These are phyloP conservation scores for Drosophila kurseongensis DNA, from an alignment of 1,140 invertebrate species.

Conservation along the genomic window DNA sequence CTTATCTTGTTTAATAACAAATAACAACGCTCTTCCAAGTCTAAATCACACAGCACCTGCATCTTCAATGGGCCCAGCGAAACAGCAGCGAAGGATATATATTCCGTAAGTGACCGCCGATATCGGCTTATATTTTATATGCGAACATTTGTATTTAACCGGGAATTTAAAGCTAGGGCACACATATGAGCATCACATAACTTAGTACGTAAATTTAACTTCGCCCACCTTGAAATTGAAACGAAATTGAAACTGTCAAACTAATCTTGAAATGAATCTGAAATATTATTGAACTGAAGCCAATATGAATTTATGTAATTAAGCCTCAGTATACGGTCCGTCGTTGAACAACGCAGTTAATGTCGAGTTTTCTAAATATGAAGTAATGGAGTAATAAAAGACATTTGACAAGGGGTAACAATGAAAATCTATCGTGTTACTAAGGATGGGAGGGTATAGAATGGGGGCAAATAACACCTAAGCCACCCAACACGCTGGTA, in stretches of 20 bases:
- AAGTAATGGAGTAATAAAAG: not conserved
- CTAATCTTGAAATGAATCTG: not conserved
- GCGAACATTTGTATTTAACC: not conserved
- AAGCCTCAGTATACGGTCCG: not conserved
- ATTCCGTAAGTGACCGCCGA: conserved; percentile 1
- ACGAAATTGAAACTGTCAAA: not conserved
- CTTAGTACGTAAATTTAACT: not conserved
- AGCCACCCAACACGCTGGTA: conserved; percentile 3
- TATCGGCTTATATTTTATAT: not conserved
- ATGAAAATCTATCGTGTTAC: not conserved
- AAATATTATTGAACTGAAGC: not conserved
- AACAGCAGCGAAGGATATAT: conserved; percentile 5
- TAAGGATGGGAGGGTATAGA: conserved; percentile 2
- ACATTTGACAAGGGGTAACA: conserved; percentile 1
- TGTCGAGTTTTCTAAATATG: not conserved
- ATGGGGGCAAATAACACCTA: not conserved
- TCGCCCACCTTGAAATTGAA: not conserved
- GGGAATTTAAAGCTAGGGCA: not conserved
- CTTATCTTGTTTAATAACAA: not conserved
- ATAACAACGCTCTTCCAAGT: not conserved
- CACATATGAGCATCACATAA: not conserved
- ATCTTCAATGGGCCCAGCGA: conserved; percentile 4
- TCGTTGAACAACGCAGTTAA: conserved; percentile 1
- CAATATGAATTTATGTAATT: no score
- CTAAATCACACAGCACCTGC: conserved; percentile 3